These are phyloP conservation scores for Habrosyne pyritoides DNA, from an alignment of 2,888 invertebrate species.

Conservation along the genomic window DNA sequence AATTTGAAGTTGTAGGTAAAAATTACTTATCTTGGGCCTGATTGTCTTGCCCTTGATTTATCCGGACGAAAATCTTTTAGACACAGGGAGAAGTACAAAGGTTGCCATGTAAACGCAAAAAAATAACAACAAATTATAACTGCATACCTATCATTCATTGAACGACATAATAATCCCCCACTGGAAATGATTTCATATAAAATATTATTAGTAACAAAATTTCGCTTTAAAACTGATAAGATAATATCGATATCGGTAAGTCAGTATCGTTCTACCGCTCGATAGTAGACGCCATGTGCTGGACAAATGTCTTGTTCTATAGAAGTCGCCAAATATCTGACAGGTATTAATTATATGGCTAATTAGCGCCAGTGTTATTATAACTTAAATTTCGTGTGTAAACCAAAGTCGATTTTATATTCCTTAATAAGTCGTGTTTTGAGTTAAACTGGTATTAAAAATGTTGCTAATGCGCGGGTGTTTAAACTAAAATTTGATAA, in stretches of 20 bases:
- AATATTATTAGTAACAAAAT: constrained; percentile 39
- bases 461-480: no score
- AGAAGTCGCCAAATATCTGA: constrained; percentile 58
- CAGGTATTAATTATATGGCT: constrained; percentile 54
- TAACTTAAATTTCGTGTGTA: not conserved
- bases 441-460: no score
- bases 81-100: not conserved
- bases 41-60: not conserved
- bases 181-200: constrained; percentile 11
- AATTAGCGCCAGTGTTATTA: not conserved
- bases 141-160: no score
- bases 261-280: constrained; percentile 27
- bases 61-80: not conserved
- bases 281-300: constrained; percentile 39
- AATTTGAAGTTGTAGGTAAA: not conserved
- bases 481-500: not conserved
- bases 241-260: constrained; percentile 47
- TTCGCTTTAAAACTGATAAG: constrained; percentile 57
- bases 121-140: not conserved
- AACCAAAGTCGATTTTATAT: not conserved
- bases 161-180: not conserved
- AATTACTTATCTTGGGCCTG: not conserved
- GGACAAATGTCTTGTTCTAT: constrained; percentile 67
- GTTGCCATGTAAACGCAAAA: not conserved
- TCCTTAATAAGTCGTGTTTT: no score